These are phyloP conservation scores for Orthosia gothica DNA, from an alignment of 2,888 invertebrate species.

Conservation along the genomic window DNA sequence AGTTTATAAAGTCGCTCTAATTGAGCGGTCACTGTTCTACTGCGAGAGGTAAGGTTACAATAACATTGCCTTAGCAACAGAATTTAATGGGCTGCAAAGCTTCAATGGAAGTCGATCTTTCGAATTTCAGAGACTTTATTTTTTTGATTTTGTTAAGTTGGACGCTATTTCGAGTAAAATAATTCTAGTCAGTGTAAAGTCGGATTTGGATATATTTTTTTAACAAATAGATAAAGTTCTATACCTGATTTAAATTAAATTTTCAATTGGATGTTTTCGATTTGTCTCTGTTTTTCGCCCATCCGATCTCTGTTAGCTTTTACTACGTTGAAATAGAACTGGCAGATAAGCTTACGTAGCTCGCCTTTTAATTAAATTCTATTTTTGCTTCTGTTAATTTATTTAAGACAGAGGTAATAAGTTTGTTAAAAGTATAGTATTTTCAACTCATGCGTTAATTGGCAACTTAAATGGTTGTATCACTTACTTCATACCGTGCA, in stretches of 20 bases:
- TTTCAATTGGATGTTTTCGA: conserved; percentile 48
- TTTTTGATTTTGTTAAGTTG: conserved; percentile 13
- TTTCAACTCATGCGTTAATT: conserved; percentile 18
- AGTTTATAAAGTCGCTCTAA: conserved; percentile 76
- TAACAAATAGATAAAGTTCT: conserved; percentile 9
- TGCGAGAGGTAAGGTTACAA: conserved; percentile 67
- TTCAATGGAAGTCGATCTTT: neutral
- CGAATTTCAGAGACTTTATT: conserved; percentile 8
- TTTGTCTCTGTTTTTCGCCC: conserved; percentile 46
- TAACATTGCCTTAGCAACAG: conserved; percentile 53
- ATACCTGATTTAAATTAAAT: conserved; percentile 47
- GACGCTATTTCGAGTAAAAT: neutral
- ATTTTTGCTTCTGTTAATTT: conserved; percentile 25
- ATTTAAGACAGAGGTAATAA: conserved; percentile 16
- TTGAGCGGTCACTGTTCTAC: conserved; percentile 71
- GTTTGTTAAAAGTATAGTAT: neutral
- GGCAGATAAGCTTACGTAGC: conserved; percentile 15
- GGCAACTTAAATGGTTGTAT: conserved; percentile 2
- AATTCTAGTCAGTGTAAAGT: conserved; percentile 27
- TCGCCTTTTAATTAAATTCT: conserved; percentile 39
- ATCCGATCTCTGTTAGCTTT: conserved; percentile 41
- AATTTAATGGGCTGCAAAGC: conserved; percentile 39
- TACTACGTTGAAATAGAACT: conserved; percentile 20
- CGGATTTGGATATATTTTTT: conserved; percentile 14
- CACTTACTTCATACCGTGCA: conserved; percentile 30